Evolutionary conservation across 2,797 vertebrate species (phyloP).

Genomic region (Poeciliopsis gracilis): DNA sequence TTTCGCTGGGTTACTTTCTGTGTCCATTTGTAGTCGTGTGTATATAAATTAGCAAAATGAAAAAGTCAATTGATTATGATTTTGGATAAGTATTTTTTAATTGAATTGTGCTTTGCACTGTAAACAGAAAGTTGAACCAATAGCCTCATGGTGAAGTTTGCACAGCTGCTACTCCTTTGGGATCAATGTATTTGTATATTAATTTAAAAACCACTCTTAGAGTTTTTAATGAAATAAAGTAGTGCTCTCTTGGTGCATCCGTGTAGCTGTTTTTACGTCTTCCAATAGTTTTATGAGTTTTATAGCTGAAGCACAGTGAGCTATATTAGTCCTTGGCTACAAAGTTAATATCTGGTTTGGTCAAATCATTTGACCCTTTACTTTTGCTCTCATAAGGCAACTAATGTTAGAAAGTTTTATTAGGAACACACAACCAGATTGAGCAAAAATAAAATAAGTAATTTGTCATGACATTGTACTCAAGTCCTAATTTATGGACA

Average conservation of each 20-base stretch:
- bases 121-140: slow-evolving; percentile 8
- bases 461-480: background rate
- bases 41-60: background rate
- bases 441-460: background rate
- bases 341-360: background rate
- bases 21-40: background rate
- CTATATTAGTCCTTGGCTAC: slow-evolving; percentile 3
- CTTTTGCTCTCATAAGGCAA: background rate
- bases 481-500: background rate
- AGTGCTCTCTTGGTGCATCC: background rate
- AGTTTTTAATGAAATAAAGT: slow-evolving; percentile 22
- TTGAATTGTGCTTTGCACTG: background rate
- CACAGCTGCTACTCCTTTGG: background rate
- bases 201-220: background rate
- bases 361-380: background rate
- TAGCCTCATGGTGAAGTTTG: slow-evolving; percentile 3
- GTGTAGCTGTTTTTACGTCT: slow-evolving; percentile 13
- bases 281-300: background rate
- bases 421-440: background rate
- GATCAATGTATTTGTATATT: slow-evolving; percentile 6
- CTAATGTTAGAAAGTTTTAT: background rate
- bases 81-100: background rate
- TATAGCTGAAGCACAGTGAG: slow-evolving; percentile 7
- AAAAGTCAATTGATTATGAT: background rate
- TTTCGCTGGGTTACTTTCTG: background rate